Percentiles rank a stretch among this genome's conserved stretches.
phyloP scores from a whole-genome alignment of 2,888 invertebrate genomes.

The Fragum sueziense region DNA sequence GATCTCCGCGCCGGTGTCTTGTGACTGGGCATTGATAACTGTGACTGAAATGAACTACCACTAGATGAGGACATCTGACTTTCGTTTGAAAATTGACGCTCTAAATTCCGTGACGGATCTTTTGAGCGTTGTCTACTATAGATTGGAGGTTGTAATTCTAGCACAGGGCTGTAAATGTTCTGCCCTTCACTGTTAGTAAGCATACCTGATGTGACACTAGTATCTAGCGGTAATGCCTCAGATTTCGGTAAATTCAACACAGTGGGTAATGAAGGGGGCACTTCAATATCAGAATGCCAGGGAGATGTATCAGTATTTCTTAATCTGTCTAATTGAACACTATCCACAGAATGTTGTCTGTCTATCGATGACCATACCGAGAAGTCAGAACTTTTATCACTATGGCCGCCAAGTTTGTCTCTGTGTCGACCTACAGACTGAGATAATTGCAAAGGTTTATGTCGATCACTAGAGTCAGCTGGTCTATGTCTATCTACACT shows the following conservation, averaged over 20 bases:
- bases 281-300: constrained; percentile 45
- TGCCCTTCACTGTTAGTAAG: constrained; percentile 53
- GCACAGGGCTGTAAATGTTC: constrained; percentile 56
- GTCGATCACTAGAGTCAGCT: constrained; percentile 22
- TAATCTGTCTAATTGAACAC: constrained; percentile 54
- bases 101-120: constrained; percentile 33
- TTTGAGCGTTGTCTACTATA: constrained; percentile 54
- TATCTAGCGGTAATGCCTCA: constrained; percentile 12
- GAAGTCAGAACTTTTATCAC: constrained; percentile 46
- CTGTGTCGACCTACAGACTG: constrained; percentile 49
- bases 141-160: constrained; percentile 54
- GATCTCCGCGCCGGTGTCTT: constrained; percentile 49
- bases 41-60: constrained; percentile 19
- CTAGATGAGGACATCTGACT: constrained; percentile 41
- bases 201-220: constrained; percentile 28
- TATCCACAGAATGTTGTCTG: constrained; percentile 55
- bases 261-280: constrained; percentile 57
- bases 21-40: constrained; percentile 1
- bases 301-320: constrained; percentile 33
- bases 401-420: constrained; percentile 22
- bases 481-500: constrained; percentile 40
- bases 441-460: constrained; percentile 49
- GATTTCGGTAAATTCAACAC: constrained; percentile 28
- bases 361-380: constrained; percentile 46
- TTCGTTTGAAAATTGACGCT: constrained; percentile 55